Conservation (phyloP, 1,140 invertebrate species). For the Conus ventricosus region DNA sequence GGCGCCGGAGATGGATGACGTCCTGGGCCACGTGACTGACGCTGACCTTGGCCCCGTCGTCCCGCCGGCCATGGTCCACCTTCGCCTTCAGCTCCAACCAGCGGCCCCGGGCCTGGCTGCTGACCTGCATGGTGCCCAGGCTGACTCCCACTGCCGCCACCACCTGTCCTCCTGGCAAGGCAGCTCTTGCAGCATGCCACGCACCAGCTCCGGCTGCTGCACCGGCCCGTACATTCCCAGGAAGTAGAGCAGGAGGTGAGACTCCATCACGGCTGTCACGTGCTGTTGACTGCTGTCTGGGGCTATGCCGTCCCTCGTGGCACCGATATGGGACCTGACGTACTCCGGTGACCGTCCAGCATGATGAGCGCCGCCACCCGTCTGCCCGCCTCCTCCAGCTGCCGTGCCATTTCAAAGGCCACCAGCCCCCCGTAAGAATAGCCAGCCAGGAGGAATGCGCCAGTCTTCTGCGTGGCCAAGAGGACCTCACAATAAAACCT, state of each 20-base stretch:
- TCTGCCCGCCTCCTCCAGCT: conserved; percentile 20
- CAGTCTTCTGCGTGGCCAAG: background rate
- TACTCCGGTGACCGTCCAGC: conserved; percentile 30
- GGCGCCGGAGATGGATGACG: background rate
- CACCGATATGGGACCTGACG: conserved; percentile 17
- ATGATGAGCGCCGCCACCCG: conserved; percentile 23
- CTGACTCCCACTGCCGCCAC: background rate
- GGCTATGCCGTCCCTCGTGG: background rate
- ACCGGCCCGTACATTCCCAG: conserved; percentile 11
- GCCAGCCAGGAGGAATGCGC: conserved; percentile 19
- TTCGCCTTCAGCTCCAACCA: conserved; percentile 3
- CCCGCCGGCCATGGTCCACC: background rate
- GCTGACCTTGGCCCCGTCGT: background rate
- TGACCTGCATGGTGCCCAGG: background rate
- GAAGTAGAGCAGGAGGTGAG: conserved; percentile 30
- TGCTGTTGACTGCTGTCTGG: background rate
- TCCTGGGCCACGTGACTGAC: background rate
- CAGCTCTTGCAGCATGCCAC: conserved; percentile 1
- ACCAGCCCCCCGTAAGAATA: conserved; percentile 30
- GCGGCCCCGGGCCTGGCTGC: background rate
- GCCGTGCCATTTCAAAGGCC: conserved; percentile 32
- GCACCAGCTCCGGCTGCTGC: background rate
- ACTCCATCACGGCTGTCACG: background rate
- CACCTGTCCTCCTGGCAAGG: conserved; percentile 11
- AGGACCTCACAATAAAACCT: conserved; percentile 25